These are phyloP conservation scores for Tautogolabrus adspersus DNA, from an alignment of 2,113 vertebrate genomes.

Conservation along the genomic window DNA sequence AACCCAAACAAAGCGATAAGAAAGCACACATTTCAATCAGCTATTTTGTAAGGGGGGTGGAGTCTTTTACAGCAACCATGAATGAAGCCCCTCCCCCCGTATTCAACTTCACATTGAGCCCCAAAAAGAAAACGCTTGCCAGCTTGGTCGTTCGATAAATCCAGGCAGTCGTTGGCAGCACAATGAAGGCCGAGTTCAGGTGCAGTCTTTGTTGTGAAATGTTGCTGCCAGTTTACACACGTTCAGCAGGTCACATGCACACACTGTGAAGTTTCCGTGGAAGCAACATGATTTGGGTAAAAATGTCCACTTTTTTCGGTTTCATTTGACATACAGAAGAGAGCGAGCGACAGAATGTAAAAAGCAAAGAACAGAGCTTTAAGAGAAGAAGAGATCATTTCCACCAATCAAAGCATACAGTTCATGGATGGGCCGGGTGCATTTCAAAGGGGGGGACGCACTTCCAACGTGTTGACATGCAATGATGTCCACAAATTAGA, in stretches of 20 bases:
- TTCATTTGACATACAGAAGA: conserved; percentile 58
- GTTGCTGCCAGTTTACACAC: conserved; percentile 54
- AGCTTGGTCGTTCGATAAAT: conserved; percentile 33
- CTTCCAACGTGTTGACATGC: conserved; percentile 65
- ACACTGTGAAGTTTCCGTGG: conserved; percentile 68
- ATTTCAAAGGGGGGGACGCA: conserved; percentile 26
- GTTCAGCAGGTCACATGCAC: conserved; percentile 75
- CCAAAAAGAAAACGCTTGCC: conserved; percentile 26
- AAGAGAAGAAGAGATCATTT: conserved; percentile 37
- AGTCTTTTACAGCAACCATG: conserved; percentile 44
- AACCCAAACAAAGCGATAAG: conserved; percentile 63
- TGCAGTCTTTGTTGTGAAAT: conserved; percentile 56
- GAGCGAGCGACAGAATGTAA: conserved; percentile 55
- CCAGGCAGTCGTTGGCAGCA: conserved; percentile 44
- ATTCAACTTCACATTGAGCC: conserved; percentile 38
- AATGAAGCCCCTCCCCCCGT: conserved; percentile 15
- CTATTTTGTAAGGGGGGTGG: conserved; percentile 16
- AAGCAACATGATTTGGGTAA: conserved; percentile 74
- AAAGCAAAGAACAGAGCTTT: conserved; percentile 41
- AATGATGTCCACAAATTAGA: conserved; percentile 67
- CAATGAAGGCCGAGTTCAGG: conserved; percentile 39
- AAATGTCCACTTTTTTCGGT: conserved; percentile 55
- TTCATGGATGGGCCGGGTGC: conserved; percentile 43
- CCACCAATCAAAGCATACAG: conserved; percentile 55
- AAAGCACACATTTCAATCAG: conserved; percentile 66